These are phyloP conservation scores for Campoplex nolae DNA, from an alignment of 2,888 invertebrate species.

Conservation along the genomic window DNA sequence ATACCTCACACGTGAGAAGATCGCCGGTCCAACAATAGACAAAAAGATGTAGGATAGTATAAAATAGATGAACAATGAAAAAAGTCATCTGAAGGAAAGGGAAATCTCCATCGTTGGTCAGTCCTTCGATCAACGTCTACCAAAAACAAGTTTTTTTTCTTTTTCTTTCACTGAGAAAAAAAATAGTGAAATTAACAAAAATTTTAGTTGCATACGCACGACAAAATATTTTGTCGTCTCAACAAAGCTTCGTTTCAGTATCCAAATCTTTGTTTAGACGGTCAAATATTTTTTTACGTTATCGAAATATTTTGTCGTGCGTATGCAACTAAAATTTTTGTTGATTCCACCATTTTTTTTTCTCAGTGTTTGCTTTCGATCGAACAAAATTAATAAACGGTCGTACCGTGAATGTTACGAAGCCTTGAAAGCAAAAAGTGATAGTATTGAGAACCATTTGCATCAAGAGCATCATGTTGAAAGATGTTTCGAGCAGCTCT, in stretches of 20 bases:
- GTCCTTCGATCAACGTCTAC: conserved; percentile 27
- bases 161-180: too few species aligned
- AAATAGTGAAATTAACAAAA: too few species aligned
- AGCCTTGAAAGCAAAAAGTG: conserved; percentile 72
- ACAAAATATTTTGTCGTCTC: too few species aligned
- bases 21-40: conserved; percentile 76
- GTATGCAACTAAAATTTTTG: too few species aligned
- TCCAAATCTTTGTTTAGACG: too few species aligned
- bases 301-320: too few species aligned
- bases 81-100: conserved; percentile 65
- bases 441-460: conserved; percentile 71
- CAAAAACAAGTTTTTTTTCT: not conserved
- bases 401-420: conserved; percentile 70
- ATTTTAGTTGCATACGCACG: too few species aligned
- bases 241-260: too few species aligned
- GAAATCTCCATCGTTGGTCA: conserved; percentile 28
- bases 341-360: too few species aligned
- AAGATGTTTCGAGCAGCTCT: conserved; percentile 67
- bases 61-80: conserved; percentile 57
- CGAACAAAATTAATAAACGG: not conserved
- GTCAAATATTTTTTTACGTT: too few species aligned
- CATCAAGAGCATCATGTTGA: conserved; percentile 70
- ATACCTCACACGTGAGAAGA: conserved; percentile 65
- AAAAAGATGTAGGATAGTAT: conserved; percentile 70
- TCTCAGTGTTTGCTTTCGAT: not conserved